phyloP scores from a whole-genome alignment of 2,797 vertebrate genomes.

The Paguma larvata region DNA sequence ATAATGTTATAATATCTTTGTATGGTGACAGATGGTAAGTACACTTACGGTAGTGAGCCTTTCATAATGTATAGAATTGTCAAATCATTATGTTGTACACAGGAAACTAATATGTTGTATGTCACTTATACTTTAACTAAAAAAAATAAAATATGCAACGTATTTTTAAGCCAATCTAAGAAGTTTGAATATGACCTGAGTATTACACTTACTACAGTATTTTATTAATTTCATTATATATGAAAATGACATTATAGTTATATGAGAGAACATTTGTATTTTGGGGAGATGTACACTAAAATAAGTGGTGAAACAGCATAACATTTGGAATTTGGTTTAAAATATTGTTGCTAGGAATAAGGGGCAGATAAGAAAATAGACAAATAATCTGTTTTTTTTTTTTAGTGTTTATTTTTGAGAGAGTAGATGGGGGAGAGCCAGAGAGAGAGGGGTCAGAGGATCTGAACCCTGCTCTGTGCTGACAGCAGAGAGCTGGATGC shows the following conservation, averaged over 20 bases:
- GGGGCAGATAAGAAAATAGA: neutral
- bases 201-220: neutral
- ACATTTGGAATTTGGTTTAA: neutral
- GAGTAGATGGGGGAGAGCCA: no score
- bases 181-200: neutral
- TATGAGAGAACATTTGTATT: neutral
- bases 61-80: neutral
- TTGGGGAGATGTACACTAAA: neutral
- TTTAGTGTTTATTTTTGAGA: no score
- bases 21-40: neutral
- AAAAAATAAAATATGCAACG: neutral
- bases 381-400: neutral
- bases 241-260: neutral
- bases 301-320: neutral
- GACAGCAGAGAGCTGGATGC: no score
- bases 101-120: neutral
- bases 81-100: neutral
- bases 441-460: no score
- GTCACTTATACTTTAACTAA: neutral
- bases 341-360: conserved; percentile 13
- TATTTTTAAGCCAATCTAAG: neutral
- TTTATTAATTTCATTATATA: neutral
- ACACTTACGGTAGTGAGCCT: neutral
- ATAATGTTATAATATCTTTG: neutral
- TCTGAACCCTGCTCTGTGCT: no score